Evolutionary conservation across 2,113 vertebrate species (phyloP).

Genomic region (Hymenochirus boettgeri): DNA sequence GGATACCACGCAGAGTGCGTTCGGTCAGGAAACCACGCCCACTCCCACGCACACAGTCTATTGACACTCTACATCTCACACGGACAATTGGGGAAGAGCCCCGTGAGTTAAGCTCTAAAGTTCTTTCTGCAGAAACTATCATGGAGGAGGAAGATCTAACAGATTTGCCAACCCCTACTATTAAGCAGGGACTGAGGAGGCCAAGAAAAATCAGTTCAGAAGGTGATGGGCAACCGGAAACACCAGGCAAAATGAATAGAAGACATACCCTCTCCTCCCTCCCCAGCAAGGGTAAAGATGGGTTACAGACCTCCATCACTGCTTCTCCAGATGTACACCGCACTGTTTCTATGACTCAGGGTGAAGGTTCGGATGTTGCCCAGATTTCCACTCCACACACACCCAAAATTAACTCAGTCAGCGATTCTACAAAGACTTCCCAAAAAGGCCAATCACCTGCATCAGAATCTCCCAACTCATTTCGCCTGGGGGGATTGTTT

Average conservation of each 20-base stretch:
- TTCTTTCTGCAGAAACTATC: background rate
- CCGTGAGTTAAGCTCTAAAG: rapidly evolving
- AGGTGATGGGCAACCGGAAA: background rate
- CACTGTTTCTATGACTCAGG: background rate
- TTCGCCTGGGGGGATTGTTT: conserved; percentile 18
- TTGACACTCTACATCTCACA: background rate
- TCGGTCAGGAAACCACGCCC: background rate
- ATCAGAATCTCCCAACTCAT: background rate
- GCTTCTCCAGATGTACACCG: background rate
- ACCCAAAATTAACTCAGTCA: background rate
- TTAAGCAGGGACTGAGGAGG: conserved; percentile 6
- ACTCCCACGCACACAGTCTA: conserved; percentile 1
- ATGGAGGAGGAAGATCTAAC: background rate
- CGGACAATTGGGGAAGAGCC: background rate
- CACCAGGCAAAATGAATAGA: conserved; percentile 6
- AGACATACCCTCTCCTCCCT: background rate
- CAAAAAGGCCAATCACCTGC: background rate
- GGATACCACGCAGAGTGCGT: background rate
- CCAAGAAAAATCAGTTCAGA: conserved; percentile 1
- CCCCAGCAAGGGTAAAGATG: background rate
- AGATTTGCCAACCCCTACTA: background rate
- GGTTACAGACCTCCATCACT: background rate
- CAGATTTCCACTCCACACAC: background rate
- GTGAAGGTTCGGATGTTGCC: background rate
- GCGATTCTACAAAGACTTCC: background rate